Percentiles rank a stretch among this genome's conserved stretches.
Evolutionary conservation across 2,888 invertebrate species (phyloP).

Genomic region (Harpalus rufipes): DNA sequence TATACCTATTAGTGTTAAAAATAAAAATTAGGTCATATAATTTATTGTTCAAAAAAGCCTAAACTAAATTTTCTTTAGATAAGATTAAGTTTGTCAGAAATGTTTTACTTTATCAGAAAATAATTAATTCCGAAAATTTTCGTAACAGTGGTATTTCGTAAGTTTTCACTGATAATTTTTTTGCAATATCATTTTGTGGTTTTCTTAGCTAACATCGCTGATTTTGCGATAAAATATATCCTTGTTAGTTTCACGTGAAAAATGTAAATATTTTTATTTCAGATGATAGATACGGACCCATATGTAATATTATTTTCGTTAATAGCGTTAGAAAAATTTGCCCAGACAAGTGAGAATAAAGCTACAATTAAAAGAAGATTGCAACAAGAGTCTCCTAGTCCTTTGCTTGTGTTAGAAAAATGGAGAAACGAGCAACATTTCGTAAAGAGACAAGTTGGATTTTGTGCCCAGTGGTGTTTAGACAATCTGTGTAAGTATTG

Average conservation of each 20-base stretch:
- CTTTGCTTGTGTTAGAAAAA: constrained; percentile 84
- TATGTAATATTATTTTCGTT: constrained; percentile 90
- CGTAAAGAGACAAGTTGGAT: constrained; percentile 91
- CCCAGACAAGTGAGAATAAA: constrained; percentile 95
- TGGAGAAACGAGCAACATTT: constrained; percentile 82
- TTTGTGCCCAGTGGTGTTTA: constrained; percentile 94
- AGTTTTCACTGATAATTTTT: not conserved
- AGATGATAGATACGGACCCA: constrained; percentile 80
- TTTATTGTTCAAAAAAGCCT: constrained; percentile 11
- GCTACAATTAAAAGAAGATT: constrained; percentile 85
- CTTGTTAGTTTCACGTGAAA: constrained; percentile 8
- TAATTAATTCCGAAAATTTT: not conserved
- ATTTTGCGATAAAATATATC: not conserved
- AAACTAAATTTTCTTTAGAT: not conserved
- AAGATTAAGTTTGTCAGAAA: constrained; percentile 33
- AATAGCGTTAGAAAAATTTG: constrained; percentile 95
- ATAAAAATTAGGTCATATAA: constrained; percentile 39
- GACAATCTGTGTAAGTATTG: constrained; percentile 90
- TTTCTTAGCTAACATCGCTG: not conserved
- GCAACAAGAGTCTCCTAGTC: constrained; percentile 81
- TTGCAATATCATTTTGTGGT: not conserved
- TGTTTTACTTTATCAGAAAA: constrained; percentile 5
- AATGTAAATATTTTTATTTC: constrained; percentile 15
- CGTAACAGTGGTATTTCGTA: not conserved
- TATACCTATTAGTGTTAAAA: constrained; percentile 30